Base-by-base conservation (phyloP, 2,888 invertebrate species). In the Sinodicranocentrus sp. region DNA sequence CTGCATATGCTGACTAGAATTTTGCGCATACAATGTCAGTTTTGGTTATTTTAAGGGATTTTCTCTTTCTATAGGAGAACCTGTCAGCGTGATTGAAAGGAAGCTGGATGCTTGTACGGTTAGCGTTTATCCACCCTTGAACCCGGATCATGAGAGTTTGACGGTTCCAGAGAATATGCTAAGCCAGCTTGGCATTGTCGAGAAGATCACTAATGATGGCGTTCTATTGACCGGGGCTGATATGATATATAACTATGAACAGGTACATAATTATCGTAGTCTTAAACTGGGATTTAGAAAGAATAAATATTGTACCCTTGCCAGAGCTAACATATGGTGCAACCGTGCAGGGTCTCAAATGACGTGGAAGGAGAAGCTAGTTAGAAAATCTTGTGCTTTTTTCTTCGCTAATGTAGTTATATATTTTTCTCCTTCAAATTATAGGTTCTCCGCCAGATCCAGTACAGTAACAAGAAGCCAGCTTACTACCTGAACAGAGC, bases 401-500 rank as follows among this genome's bases (percentile, higher is more conserved):
- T 48, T 48, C 48, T n/a, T 5, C 10, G 48, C 2, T 10, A 48
- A n/a, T 48, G 3, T 10, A n/a, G 48, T 15, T 10, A 48, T 48
- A n/a, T 48, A 6, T 48, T n/a, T 48, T 48, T 48, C n/a, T 48
- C 48, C n/a, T 48, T 5, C 10, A 15, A 10, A 10, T 48, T 48
- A 48, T 88, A 91, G 90, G 91, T 94, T 59, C 92, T 97, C 67
- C 93, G 95, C 33, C 94, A 95, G 89, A 94, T 98, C 86, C 95
- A 95, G 89, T 99, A 99, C 92, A 97, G 96, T 90, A 98, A 99
- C 92, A 95, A 95, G 89, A 97, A 98, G 90, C 98, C 98, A 1
- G 98, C 98, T 10, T 97, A 98, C 91, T 97, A 97, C 91, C 92
- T 98, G 87, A 98, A 97, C 92, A 94, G 98, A 86, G 97, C 97